A percentile compares a stretch with the other conserved stretches of the same genome.
These are phyloP conservation scores for Phengaris alcon DNA, from an alignment of 2,888 invertebrate species.

Conservation along the genomic window DNA sequence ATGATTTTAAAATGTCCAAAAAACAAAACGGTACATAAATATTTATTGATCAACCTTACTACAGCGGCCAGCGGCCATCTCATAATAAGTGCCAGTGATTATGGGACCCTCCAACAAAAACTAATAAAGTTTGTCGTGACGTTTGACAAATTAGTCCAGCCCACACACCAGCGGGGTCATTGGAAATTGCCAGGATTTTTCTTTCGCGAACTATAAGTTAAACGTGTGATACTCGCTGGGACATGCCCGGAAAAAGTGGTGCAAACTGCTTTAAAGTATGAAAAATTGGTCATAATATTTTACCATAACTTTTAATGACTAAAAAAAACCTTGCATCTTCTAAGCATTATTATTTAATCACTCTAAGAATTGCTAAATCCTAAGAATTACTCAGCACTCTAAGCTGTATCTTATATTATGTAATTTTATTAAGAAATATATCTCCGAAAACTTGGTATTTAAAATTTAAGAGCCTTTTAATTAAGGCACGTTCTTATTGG, in stretches of 20 bases:
- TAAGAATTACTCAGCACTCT: too few relatives aligned
- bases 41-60: background rate
- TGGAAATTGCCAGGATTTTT: slow-evolving; percentile 21
- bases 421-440: too few relatives aligned
- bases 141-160: slow-evolving; percentile 78
- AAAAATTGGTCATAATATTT: background rate
- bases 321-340: too few relatives aligned
- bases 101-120: slow-evolving; percentile 42
- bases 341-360: too few relatives aligned
- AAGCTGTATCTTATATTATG: too few relatives aligned
- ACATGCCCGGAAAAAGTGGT: background rate
- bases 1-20: background rate
- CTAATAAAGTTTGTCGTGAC: slow-evolving; percentile 71
- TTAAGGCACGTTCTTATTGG: too few relatives aligned
- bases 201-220: background rate
- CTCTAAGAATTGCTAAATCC: too few relatives aligned
- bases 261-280: background rate
- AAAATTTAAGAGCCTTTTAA: too few relatives aligned
- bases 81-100: slow-evolving; percentile 46
- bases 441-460: too few relatives aligned
- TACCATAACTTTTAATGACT: background rate
- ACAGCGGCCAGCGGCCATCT: background rate
- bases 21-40: background rate
- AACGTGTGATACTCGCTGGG: background rate
- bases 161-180: slow-evolving; percentile 44